Percentiles rank a stretch among this genome's conserved stretches.
Conservation (phyloP, 2,888 invertebrate species). For the Hydroisotoma schaefferi region DNA sequence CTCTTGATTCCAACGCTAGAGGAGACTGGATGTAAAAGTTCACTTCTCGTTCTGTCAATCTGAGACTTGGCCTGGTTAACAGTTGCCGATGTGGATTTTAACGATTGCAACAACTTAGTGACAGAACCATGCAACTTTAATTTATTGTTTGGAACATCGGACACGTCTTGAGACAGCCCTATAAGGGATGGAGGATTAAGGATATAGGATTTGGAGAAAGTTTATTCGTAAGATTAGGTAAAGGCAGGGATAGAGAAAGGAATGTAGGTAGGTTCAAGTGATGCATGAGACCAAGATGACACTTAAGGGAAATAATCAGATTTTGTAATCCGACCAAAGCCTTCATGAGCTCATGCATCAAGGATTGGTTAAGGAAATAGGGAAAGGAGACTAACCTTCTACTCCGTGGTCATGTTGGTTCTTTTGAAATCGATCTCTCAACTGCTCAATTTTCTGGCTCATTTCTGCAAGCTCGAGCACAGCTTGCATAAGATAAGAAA, state of each 20-base stretch:
- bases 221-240: not conserved
- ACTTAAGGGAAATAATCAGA: no score
- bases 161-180: no score
- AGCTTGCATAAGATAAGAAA: no score
- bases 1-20: not conserved
- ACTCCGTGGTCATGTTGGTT: not conserved
- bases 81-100: no score
- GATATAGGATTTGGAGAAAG: not conserved
- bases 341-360: not conserved
- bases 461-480: slow-evolving; percentile 6
- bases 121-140: no score
- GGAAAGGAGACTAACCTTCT: not conserved
- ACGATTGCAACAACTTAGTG: no score
- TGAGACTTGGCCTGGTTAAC: not conserved
- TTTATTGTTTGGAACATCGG: no score
- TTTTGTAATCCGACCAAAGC: no score
- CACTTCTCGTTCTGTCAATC: not conserved
- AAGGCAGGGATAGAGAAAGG: no score
- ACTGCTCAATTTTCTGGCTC: not conserved
- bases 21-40: not conserved
- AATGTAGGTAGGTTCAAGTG: no score
- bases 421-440: not conserved
- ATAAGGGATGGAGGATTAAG: not conserved
- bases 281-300: no score
- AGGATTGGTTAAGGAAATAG: not conserved